phyloP scores from a whole-genome alignment of 1,140 invertebrate species.

The Apis cerana region DNA sequence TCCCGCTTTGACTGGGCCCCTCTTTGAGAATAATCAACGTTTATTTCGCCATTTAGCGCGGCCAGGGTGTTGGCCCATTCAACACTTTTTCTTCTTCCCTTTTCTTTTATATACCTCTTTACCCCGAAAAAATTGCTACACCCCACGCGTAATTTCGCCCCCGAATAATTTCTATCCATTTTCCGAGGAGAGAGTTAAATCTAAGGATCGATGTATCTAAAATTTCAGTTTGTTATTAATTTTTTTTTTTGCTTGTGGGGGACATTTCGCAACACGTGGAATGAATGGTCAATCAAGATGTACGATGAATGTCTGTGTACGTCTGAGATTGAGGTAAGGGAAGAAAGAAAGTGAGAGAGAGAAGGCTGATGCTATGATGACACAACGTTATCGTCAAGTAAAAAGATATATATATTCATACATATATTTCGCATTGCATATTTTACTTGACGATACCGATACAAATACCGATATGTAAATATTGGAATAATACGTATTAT shows the following conservation, averaged over 20 bases:
- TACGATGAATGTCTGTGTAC: neutral
- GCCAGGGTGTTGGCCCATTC: slow-evolving; percentile 4
- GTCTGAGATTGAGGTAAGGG: neutral
- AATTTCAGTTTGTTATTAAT: too few relatives aligned
- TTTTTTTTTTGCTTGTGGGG: too few relatives aligned
- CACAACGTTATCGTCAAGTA: slow-evolving; percentile 17
- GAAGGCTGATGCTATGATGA: slow-evolving; percentile 17
- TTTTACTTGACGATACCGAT: slow-evolving; percentile 12
- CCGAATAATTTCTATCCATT: too few relatives aligned
- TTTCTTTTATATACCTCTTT: too few relatives aligned
- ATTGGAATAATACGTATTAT: neutral
- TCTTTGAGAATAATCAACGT: slow-evolving; percentile 57
- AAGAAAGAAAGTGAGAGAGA: neutral
- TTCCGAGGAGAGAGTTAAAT: too few relatives aligned
- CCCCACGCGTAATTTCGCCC: neutral
- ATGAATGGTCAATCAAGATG: slow-evolving; percentile 46
- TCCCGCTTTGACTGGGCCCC: slow-evolving; percentile 21
- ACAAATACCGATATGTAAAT: slow-evolving; percentile 19
- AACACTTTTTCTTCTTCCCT: neutral
- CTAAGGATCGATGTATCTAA: too few relatives aligned
- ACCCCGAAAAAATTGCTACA: too few relatives aligned
- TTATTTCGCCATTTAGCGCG: slow-evolving; percentile 59
- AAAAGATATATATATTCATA: slow-evolving; percentile 36
- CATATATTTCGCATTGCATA: slow-evolving; percentile 12
- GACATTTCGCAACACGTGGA: too few relatives aligned